Percentiles rank a stretch among this genome's conserved stretches.
Evolutionary conservation across 92 coral and sea anemone genomes (phyloP).

Genomic region (Phenganax stokvisi): DNA sequence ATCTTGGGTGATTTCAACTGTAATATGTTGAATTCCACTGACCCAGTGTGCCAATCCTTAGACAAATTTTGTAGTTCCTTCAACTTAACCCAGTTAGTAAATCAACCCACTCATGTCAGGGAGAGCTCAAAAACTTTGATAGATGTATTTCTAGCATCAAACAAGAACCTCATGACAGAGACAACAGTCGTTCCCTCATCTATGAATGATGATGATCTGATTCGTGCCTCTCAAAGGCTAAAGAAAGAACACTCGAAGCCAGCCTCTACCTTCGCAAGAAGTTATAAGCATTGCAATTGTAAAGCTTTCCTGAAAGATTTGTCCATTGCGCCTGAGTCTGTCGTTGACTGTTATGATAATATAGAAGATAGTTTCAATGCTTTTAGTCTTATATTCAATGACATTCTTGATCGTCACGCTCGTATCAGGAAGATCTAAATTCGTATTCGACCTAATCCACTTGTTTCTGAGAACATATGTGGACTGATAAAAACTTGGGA

Average conservation of each 20-base stretch:
- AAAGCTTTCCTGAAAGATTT: constrained; percentile 34
- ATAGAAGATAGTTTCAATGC: constrained; percentile 12
- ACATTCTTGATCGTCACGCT: constrained; percentile 47
- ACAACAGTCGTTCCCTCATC: constrained; percentile 44
- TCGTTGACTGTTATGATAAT: constrained; percentile 37
- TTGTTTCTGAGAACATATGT: constrained; percentile 40
- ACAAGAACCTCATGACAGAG: constrained; percentile 22
- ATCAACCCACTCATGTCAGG: constrained; percentile 34
- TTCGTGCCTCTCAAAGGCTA: constrained; percentile 23
- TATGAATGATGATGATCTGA: constrained; percentile 51
- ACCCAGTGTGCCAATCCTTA: constrained; percentile 41
- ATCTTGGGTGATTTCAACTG: constrained; percentile 48
- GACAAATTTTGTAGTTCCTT: constrained; percentile 27
- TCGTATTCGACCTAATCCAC: constrained; percentile 46
- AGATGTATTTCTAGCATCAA: constrained; percentile 47
- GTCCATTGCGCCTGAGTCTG: constrained; percentile 42
- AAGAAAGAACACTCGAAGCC: constrained; percentile 45
- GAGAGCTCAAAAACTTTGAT: constrained; percentile 38
- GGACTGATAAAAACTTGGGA: constrained; percentile 34
- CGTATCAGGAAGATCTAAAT: constrained; percentile 40
- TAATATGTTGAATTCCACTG: constrained; percentile 22
- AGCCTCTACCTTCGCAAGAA: constrained; percentile 7
- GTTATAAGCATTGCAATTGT: constrained; percentile 27
- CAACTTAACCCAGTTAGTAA: constrained; percentile 41
- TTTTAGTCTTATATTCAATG: constrained; percentile 33